Evolutionary conservation across 2,113 vertebrate genomes (phyloP).

Genomic region (Cisticola juncidis): DNA sequence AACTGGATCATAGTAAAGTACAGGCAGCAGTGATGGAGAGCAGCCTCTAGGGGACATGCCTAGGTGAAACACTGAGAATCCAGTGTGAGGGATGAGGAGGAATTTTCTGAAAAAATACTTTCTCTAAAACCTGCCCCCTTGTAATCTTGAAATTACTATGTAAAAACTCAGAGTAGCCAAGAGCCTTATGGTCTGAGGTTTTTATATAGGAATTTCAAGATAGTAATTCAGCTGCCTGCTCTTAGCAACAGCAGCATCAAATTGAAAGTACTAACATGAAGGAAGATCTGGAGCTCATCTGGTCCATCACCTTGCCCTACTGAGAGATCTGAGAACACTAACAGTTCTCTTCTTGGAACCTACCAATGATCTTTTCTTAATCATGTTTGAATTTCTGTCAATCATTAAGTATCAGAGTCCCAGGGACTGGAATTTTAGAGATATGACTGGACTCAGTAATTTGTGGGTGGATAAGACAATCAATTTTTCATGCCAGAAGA

Average conservation of each 20-base stretch:
- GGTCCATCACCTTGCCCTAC: not conserved
- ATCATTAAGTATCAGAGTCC: not conserved
- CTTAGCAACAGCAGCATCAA: not conserved
- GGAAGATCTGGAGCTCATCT: not conserved
- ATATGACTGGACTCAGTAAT: not conserved
- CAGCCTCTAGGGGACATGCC: not conserved
- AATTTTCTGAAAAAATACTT: not conserved
- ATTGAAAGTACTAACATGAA: not conserved
- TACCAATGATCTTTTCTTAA: not conserved
- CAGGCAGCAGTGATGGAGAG: not conserved
- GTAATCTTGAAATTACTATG: not conserved
- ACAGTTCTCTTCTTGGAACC: not conserved
- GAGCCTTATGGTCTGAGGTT: not conserved
- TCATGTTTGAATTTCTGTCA: not conserved
- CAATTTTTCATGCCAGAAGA: not conserved
- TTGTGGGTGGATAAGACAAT: not conserved
- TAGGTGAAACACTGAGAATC: not conserved
- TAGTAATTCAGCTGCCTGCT: not conserved
- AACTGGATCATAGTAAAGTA: not conserved
- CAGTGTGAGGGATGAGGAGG: not conserved
- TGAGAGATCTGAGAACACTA: not conserved
- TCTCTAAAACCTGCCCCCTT: not conserved
- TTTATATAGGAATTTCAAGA: not conserved
- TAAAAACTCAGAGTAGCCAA: not conserved
- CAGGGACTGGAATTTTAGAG: not conserved